Conservation (phyloP, 2,113 vertebrate species). For the Alligator sinensis region DNA sequence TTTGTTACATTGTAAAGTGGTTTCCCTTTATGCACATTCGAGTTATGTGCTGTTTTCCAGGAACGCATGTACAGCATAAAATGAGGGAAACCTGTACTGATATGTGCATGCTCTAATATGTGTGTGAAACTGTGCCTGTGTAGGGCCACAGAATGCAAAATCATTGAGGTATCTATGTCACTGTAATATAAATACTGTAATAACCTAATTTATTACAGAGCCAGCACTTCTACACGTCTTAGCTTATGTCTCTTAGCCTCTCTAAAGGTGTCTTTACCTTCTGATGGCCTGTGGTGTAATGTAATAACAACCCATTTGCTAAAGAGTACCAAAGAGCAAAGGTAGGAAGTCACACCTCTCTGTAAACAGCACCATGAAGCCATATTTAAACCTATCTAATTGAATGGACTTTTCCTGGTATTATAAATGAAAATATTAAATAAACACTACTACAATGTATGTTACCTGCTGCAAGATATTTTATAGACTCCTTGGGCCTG, state of each 20-base stretch:
- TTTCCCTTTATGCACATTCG: too few relatives aligned
- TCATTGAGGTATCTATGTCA: neutral
- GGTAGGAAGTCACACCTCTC: neutral
- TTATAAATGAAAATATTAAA: constrained; percentile 12
- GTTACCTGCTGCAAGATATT: neutral
- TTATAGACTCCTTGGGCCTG: neutral
- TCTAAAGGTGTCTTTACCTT: constrained; percentile 23
- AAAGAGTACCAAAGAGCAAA: neutral
- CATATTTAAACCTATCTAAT: neutral
- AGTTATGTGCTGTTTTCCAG: too few relatives aligned
- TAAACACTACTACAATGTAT: neutral
- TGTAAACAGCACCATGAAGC: neutral
- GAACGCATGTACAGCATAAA: too few relatives aligned
- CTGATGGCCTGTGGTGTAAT: neutral
- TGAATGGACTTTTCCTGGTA: constrained; percentile 18
- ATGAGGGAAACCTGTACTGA: too few relatives aligned
- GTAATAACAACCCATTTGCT: neutral
- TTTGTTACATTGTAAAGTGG: too few relatives aligned
- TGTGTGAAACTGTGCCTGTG: neutral
- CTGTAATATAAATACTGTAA: neutral
- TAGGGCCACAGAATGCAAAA: neutral
- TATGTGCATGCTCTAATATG: too few relatives aligned
- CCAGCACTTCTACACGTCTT: constrained; percentile 38
- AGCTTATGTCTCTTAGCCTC: constrained; percentile 30
- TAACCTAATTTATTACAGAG: constrained; percentile 5